Percentiles rank a stretch among this genome's conserved stretches.
Evolutionary conservation across 2,113 vertebrate species (phyloP).

Genomic region (Sphaerodactylus townsendi): DNA sequence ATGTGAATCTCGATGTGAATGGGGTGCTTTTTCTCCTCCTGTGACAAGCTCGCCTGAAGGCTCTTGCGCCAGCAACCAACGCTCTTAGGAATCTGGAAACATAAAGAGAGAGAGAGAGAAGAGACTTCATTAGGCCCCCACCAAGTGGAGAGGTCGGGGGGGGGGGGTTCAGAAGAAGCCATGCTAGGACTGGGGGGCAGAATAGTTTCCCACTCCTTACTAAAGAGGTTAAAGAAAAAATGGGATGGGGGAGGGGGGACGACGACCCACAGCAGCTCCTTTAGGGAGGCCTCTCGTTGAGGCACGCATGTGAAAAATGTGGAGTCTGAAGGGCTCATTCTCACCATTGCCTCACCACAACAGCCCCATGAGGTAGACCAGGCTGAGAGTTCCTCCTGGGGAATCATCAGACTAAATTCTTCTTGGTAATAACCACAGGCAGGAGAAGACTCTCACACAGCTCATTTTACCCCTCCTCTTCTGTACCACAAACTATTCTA

Average conservation of each 20-base stretch:
- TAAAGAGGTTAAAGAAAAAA: not conserved
- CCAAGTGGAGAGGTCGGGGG: not conserved
- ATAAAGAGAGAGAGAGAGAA: slow-evolving; percentile 69
- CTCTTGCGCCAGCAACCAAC: slow-evolving; percentile 78
- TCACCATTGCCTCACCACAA: no score
- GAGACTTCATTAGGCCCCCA: not conserved
- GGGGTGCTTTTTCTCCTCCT: slow-evolving; percentile 66
- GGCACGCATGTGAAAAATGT: no score
- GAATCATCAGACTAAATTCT: no score
- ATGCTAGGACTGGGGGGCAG: not conserved
- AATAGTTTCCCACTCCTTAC: not conserved
- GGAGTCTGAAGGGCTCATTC: no score
- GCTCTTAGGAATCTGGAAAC: slow-evolving; percentile 94
- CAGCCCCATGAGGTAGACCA: no score
- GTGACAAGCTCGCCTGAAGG: slow-evolving; percentile 84
- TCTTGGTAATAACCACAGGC: no score
- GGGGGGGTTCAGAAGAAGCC: not conserved
- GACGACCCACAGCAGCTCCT: no score
- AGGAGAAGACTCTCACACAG: no score
- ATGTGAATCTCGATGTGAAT: not conserved
- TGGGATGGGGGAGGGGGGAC: no score
- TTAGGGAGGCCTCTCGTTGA: no score
- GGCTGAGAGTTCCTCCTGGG: no score
- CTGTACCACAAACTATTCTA: not conserved
- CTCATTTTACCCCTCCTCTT: not conserved